Evolutionary conservation across 2,113 vertebrate species (phyloP).

Genomic region (Oryzias melastigma): DNA sequence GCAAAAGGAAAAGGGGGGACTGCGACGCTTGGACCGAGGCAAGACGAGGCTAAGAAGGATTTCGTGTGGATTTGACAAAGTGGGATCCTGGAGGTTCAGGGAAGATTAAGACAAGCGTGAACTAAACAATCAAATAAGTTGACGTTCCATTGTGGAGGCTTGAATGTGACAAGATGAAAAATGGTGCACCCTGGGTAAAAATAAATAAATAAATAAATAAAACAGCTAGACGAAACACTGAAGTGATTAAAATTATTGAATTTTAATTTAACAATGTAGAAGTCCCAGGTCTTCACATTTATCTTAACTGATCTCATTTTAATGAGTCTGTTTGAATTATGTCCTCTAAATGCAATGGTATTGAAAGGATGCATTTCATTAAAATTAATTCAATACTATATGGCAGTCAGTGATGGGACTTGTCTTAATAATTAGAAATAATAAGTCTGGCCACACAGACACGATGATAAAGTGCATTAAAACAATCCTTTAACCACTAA

Average conservation of each 20-base stretch:
- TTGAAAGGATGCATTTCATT: neutral
- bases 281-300: conserved; percentile 13
- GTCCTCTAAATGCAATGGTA: conserved; percentile 8
- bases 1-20: conserved; percentile 4
- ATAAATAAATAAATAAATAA: too few relatives aligned
- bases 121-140: too few relatives aligned
- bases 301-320: conserved; percentile 13
- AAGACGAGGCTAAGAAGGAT: conserved; percentile 23
- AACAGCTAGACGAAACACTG: neutral
- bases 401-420: too few relatives aligned
- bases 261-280: conserved; percentile 48
- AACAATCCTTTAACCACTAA: conserved; percentile 3
- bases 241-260: conserved; percentile 49
- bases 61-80: conserved; percentile 20
- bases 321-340: conserved; percentile 10
- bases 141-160: too few relatives aligned
- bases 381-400: neutral
- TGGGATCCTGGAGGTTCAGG: neutral
- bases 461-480: too few relatives aligned
- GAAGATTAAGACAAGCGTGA: neutral
- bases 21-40: conserved; percentile 8
- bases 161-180: too few relatives aligned
- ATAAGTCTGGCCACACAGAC: too few relatives aligned
- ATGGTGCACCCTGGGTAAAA: too few relatives aligned
- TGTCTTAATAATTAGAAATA: too few relatives aligned